Conservation (phyloP, 2,797 vertebrate genomes). For the Podarcis siculus region DNA sequence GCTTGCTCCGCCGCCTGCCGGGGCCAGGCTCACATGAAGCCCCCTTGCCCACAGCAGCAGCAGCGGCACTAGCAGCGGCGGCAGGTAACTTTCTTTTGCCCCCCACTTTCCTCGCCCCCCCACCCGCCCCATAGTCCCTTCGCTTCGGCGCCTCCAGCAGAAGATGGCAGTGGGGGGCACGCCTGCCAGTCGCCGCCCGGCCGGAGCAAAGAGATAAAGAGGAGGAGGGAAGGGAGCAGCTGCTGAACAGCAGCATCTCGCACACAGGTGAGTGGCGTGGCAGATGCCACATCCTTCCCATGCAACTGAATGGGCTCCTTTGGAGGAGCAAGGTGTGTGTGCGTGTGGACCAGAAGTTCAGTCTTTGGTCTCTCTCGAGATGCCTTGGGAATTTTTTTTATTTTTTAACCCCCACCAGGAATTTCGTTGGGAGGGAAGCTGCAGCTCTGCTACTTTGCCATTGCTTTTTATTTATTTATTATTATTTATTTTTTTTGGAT, state of each 20-base stretch:
- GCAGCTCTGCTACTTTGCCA: not conserved
- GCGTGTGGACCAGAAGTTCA: not conserved
- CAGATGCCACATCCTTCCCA: too few relatives aligned
- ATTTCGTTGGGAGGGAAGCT: not conserved
- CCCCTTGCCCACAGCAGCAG: not conserved
- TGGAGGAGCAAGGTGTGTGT: not conserved
- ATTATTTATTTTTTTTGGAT: not conserved
- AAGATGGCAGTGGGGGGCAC: slow-evolving; percentile 74
- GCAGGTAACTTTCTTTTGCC: slow-evolving; percentile 77
- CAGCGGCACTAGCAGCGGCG: not conserved
- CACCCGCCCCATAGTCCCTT: not conserved
- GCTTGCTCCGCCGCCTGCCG: not conserved
- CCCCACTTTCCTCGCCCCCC: not conserved
- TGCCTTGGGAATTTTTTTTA: too few relatives aligned
- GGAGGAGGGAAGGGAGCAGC: not conserved
- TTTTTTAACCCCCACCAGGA: too few relatives aligned
- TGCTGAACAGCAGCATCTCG: not conserved
- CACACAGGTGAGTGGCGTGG: slow-evolving; percentile 54
- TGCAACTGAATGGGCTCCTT: not conserved
- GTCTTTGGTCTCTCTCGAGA: not conserved
- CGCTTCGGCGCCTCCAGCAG: slow-evolving; percentile 33
- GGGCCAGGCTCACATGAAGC: slow-evolving; percentile 27
- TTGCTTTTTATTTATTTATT: too few relatives aligned
- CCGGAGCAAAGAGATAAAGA: slow-evolving; percentile 47
- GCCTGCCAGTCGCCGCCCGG: slow-evolving; percentile 68